phyloP scores from a whole-genome alignment of 2,888 invertebrate genomes.

The Coenonympha arcania region DNA sequence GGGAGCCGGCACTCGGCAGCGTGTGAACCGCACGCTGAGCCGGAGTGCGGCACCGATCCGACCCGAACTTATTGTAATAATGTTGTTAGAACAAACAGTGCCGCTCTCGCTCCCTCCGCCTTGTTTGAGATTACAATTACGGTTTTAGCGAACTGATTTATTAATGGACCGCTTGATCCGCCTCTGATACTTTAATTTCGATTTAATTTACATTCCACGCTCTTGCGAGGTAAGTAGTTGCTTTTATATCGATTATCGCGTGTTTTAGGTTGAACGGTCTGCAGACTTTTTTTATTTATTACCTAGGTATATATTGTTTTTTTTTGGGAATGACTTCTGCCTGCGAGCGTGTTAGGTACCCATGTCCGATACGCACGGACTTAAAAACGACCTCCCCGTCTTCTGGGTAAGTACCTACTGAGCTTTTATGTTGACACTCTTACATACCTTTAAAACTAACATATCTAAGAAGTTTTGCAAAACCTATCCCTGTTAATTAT shows the following conservation, averaged over 20 bases:
- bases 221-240: too few relatives aligned
- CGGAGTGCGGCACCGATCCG: constrained; percentile 43
- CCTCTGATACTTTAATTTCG: constrained; percentile 72
- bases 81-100: constrained; percentile 73
- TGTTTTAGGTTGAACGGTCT: not conserved
- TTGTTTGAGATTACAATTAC: constrained; percentile 75
- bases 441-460: too few relatives aligned
- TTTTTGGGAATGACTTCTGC: too few relatives aligned
- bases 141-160: constrained; percentile 75
- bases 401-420: too few relatives aligned
- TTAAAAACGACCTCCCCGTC: too few relatives aligned
- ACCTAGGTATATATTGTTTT: not conserved
- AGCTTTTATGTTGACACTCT: too few relatives aligned
- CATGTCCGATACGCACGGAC: too few relatives aligned
- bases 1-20: constrained; percentile 34
- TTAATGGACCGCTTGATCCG: constrained; percentile 73
- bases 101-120: constrained; percentile 45
- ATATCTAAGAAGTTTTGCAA: too few relatives aligned
- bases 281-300: not conserved
- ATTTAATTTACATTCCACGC: constrained; percentile 61
- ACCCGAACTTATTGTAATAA: constrained; percentile 72
- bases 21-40: constrained; percentile 38
- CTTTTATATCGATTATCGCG: constrained; percentile 13
- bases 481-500: too few relatives aligned
- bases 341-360: too few relatives aligned